These are phyloP conservation scores for Drosophila virilis DNA, from an alignment of 1,140 invertebrate species.

Conservation along the genomic window DNA sequence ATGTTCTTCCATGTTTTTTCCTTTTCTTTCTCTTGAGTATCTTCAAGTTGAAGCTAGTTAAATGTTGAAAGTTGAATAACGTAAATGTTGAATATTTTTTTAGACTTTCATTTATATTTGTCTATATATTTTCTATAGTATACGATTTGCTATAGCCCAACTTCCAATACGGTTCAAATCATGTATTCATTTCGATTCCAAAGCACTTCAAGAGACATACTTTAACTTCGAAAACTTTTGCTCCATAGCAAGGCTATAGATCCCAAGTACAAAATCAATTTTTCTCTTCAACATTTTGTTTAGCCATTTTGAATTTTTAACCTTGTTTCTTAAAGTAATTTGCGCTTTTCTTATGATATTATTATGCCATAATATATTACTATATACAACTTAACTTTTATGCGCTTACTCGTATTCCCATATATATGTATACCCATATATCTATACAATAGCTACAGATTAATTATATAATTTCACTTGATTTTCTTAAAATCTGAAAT, in stretches of 20 bases:
- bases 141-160: not conserved
- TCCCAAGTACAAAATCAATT: slow-evolving; percentile 11
- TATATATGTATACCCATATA: slow-evolving; percentile 47
- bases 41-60: slow-evolving; percentile 25
- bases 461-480: slow-evolving; percentile 45
- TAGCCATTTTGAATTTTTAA: slow-evolving; percentile 15
- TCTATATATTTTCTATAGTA: not conserved
- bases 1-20: slow-evolving; percentile 20
- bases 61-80: slow-evolving; percentile 19
- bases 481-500: slow-evolving; percentile 42
- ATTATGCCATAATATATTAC: slow-evolving; percentile 54
- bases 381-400: slow-evolving; percentile 50
- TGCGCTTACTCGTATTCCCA: slow-evolving; percentile 58
- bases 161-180: not conserved
- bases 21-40: slow-evolving; percentile 9
- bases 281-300: slow-evolving; percentile 43
- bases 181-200: slow-evolving; percentile 13
- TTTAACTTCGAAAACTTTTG: slow-evolving; percentile 15
- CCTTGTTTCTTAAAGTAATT: slow-evolving; percentile 44
- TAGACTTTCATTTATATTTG: slow-evolving; percentile 19
- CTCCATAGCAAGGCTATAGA: slow-evolving; percentile 33
- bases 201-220: slow-evolving; percentile 28
- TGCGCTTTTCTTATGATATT: slow-evolving; percentile 34
- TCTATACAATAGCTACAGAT: slow-evolving; percentile 38
- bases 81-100: slow-evolving; percentile 34